These are phyloP conservation scores for Atlantisia rogersi DNA, from an alignment of 2,113 vertebrate genomes.

Conservation along the genomic window DNA sequence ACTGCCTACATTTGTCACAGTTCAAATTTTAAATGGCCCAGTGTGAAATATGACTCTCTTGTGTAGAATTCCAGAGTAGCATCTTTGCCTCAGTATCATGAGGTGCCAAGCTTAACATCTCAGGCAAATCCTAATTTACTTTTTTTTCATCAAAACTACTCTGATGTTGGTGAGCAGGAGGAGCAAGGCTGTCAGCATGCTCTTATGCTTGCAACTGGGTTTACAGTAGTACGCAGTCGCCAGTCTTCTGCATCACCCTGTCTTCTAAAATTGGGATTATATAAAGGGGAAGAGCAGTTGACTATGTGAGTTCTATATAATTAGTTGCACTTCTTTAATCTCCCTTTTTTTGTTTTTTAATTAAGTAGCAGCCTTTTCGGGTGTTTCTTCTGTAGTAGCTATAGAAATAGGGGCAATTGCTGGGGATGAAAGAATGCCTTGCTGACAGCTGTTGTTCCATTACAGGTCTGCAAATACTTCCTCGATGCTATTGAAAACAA, in stretches of 20 bases:
- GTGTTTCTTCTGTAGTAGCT: background rate
- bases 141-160: background rate
- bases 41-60: background rate
- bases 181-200: background rate
- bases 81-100: background rate
- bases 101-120: background rate
- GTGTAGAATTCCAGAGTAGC: background rate
- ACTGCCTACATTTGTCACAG: background rate
- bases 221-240: background rate
- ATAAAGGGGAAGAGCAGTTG: background rate
- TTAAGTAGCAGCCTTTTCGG: background rate
- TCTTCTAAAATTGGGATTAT: background rate
- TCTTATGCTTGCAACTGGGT: background rate
- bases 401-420: background rate
- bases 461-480: constrained; percentile 94
- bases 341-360: background rate
- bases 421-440: background rate
- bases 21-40: background rate
- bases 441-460: background rate
- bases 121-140: background rate
- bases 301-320: background rate
- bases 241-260: background rate
- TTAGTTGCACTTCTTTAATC: background rate
- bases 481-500: constrained; percentile 97
- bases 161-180: background rate